Evolutionary conservation across 2,888 invertebrate species (phyloP), one percentile per base, ranked within the genome.

Genomic region (Anthrax anthrax): DNA sequence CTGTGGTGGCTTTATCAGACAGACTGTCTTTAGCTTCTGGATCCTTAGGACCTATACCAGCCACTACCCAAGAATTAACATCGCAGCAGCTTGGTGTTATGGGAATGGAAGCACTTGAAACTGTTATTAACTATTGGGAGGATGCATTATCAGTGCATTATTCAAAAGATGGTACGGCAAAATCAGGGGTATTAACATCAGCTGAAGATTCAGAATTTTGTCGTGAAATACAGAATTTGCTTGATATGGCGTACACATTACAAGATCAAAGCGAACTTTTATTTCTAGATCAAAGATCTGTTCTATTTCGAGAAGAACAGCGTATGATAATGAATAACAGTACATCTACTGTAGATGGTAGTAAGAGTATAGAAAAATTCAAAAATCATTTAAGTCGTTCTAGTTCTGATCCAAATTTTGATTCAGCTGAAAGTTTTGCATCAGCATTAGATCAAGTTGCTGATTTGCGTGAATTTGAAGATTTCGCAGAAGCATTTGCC

Each of bases 401-500:
- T 54, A 50, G 70, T 57, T 64, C 65, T 56, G 61, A 70, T 65
- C 59, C 80, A 1, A 80, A 81, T 60, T 80, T 88, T 52, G 90
- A 91, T 55, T 91, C 91, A 16, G 87, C 88, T 0, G 96, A 96
- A 64, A 94, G 94, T 51, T 97, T 95, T 70, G 90, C 92, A 43
- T 96, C 95, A 2, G 96, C 96, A 0, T 83, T 91, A 60, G 96
- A 95, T 65, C 82, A 85, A 71, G 85, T 90, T 10, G 90, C 90
- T 9, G 88, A 90, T 71, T 69, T 91, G 45, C 72, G 84, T 29
- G 92, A 94, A 63, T 85, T 94, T 58, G 94, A 94, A 60, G 89
- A 89, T 58, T 80, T 87, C 58, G 73, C 80, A 6, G 84, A 86
- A 58, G 69, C 75, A 23, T 76, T 81, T 54, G 81, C 85, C 17